Percentiles rank a stretch among this genome's conserved stretches.
Evolutionary conservation across 2,113 vertebrate species (phyloP).

Genomic region (Choloepus hoffmanni): DNA sequence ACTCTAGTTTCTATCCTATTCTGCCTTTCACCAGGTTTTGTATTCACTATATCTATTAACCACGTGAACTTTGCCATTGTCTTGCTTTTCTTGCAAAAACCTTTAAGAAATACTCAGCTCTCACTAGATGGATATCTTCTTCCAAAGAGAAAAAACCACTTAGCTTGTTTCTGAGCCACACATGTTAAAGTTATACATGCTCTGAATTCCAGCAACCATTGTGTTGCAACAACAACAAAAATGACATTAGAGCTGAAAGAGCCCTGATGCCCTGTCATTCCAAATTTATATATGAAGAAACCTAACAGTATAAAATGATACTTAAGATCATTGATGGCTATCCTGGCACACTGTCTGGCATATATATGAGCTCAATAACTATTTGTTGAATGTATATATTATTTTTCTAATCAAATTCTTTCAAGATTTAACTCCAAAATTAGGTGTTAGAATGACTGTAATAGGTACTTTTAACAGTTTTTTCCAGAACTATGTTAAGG

Average conservation of each 20-base stretch:
- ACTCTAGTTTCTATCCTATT: background rate
- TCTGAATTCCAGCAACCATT: background rate
- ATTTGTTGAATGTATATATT: background rate
- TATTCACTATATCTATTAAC: background rate
- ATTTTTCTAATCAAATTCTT: background rate
- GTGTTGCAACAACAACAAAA: background rate
- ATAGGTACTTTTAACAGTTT: background rate
- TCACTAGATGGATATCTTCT: background rate
- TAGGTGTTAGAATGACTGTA: background rate
- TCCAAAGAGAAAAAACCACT: background rate
- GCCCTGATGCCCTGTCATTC: background rate
- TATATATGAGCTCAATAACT: background rate
- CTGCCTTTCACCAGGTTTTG: background rate
- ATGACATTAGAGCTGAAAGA: background rate
- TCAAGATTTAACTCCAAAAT: background rate
- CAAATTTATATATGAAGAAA: background rate
- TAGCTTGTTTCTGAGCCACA: background rate
- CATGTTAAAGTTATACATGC: background rate
- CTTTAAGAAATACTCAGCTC: background rate
- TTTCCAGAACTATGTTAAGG: background rate
- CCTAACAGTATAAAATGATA: background rate
- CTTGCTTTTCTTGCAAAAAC: background rate
- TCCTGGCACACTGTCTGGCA: background rate
- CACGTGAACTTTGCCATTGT: background rate
- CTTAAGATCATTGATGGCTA: background rate